Base-by-base conservation (phyloP, 2,113 vertebrate species). In the Zosterops hypoxanthus region DNA sequence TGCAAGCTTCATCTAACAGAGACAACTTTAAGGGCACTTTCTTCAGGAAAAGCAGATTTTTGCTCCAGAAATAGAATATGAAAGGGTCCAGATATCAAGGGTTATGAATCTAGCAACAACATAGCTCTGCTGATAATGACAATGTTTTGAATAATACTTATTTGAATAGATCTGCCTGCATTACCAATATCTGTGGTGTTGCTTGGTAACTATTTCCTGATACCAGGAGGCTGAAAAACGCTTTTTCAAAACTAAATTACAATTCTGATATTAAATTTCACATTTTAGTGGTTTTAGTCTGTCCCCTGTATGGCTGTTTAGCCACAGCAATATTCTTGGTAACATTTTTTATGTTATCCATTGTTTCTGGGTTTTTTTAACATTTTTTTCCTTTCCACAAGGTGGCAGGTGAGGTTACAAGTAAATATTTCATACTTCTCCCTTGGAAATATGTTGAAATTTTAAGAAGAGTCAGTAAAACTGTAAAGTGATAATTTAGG, bases 171-270 rank as follows among this genome's bases (percentile, higher is more conserved):
- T 75, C 79, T 93, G 56, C 64, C 49, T 60, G 68, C 42, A 53
- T 73, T 96, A 70, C 76, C 47, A 71, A 26, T 93, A 94, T 81
- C 90, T 88, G 26, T 10, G 6, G 57, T 83, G 94, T 96, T 96
- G 92, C 96, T 83, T 96, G 88, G 92, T 90, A 92, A 97, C 88
- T 65, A 77, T 92, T 94, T 83, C 68, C 34, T 49, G 60, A 93
- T 90, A 90, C 18, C 12, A 49, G 14, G 68, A 78, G 68, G 49
- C 52, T 22, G 39, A 44, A 83, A 96, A 95, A 53, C 26, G 64
- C 8, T 88, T 93, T 95, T 92, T 90, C 36, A 52, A 88, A 88
- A 90, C 34, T 75, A 66, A 93, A 90, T 90, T 95, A 71, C 33
- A 59, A 22, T 78, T 90, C 56, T 86, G 33, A 66, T 88, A 91